phyloP scores from a whole-genome alignment of 2,113 vertebrate species.

The Austrofundulus limnaeus region DNA sequence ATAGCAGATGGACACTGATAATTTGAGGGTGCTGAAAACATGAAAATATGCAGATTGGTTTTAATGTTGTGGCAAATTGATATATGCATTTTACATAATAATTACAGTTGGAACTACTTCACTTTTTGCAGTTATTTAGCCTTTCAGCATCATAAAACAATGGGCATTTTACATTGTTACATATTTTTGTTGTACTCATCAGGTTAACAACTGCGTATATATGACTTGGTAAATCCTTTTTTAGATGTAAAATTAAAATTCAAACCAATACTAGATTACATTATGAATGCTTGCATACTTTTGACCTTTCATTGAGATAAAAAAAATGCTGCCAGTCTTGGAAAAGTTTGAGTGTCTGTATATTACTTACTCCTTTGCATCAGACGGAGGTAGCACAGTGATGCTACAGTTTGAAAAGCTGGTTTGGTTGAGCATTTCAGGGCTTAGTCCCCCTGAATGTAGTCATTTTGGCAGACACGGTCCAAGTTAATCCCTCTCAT shows the following conservation, averaged over 20 bases:
- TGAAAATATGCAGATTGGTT: too few species aligned
- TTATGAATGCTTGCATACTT: too few species aligned
- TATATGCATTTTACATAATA: too few species aligned
- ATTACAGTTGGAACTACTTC: too few species aligned
- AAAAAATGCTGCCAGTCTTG: background rate
- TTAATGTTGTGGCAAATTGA: too few species aligned
- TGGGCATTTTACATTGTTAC: too few species aligned
- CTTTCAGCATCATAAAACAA: too few species aligned
- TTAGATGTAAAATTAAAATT: background rate
- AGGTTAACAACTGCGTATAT: background rate
- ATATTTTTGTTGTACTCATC: too few species aligned
- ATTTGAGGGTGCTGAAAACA: too few species aligned
- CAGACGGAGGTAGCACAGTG: slow-evolving; percentile 28
- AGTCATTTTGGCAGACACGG: slow-evolving; percentile 52
- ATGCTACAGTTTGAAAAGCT: slow-evolving; percentile 41
- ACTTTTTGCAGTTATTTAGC: too few species aligned
- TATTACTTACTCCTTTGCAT: slow-evolving; percentile 30
- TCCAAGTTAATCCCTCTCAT: slow-evolving; percentile 68
- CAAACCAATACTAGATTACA: background rate
- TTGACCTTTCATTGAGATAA: too few species aligned
- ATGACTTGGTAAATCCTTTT: background rate
- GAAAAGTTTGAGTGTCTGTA: background rate
- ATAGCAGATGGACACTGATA: too few species aligned
- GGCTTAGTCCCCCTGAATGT: slow-evolving; percentile 69
- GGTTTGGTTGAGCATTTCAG: slow-evolving; percentile 59